Evolutionary conservation across 2,113 vertebrate genomes (phyloP), one percentile per base, ranked within the genome.

Genomic region (Hippocampus barbouri): DNA sequence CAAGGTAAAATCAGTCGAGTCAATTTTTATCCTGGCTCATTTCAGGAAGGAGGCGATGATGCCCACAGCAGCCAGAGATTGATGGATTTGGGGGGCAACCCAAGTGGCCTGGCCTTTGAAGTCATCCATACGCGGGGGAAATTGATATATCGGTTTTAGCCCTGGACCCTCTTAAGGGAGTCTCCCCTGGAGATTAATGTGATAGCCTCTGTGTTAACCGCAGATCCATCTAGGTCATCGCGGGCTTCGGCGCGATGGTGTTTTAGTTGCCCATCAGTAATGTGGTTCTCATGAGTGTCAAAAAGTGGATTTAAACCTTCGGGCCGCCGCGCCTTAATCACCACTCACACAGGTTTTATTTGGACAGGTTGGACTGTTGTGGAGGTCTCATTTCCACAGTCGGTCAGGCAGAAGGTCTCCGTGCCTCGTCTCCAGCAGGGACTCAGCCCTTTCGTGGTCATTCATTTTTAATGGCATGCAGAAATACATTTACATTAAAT

Each of bases 121-220:
- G 95, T 96, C 89, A 74, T 92, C 90, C 94, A 87, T 94, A 94
- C 93, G 93, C 94, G 93, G 91, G 95, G 93, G 96, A 97, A 47
- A 96, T 93, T 93, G 95, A 97, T 96, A 96, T 94, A 91, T 96
- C 93, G 91, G 90, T 93, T 89, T 96, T 96, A 97, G 92, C 95
- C 92, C 93, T 93, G 92, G 94, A 95, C 95, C 94, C 94, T 95
- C 95, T 95, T 96, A 92, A 91, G 91, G 93, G 92, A 94, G 94
- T 88, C 92, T 38, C 63, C 93, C 89, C 72, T 85, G 90, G 90
- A 92, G 91, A 90, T 92, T 92, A 93, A 92, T 92, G 91, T 84
- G 89, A 93, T 92, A 91, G 90, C 86, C 88, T 91, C 82, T 63
- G 84, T 83, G 88, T 92, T 90, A 88, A 86, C 89, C 88, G 75